Percentiles rank a stretch among this genome's conserved stretches.
These are phyloP conservation scores for Volucella bombylans DNA, from an alignment of 2,888 invertebrate genomes.

Conservation along the genomic window DNA sequence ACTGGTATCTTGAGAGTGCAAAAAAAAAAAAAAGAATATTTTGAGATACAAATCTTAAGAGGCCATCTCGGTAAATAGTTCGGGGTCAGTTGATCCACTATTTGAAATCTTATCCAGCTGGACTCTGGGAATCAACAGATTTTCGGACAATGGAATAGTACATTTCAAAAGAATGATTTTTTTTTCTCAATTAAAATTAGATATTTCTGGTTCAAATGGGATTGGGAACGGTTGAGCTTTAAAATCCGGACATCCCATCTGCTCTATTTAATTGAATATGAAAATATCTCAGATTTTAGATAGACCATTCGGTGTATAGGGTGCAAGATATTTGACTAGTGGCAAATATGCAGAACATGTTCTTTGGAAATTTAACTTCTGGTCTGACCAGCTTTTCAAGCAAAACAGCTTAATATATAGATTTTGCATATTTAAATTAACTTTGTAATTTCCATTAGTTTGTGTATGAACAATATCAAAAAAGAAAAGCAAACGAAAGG, in stretches of 20 bases:
- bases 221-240: constrained; percentile 13
- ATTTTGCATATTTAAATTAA: no score
- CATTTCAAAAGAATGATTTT: no score
- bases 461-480: no score
- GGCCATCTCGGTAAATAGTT: constrained; percentile 18
- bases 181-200: background rate
- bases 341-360: background rate
- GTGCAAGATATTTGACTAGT: background rate
- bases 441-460: no score
- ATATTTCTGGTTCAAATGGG: constrained; percentile 8
- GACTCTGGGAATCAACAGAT: constrained; percentile 35
- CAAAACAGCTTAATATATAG: no score
- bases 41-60: constrained; percentile 5
- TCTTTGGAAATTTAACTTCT: background rate
- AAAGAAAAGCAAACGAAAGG: no score
- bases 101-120: constrained; percentile 28
- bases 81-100: constrained; percentile 12
- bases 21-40: background rate
- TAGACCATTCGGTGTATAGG: background rate
- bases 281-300: background rate
- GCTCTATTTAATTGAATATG: constrained; percentile 8
- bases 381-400: background rate
- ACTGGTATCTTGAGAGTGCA: background rate
- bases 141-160: constrained; percentile 29
- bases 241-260: background rate